Conservation (phyloP, 2,113 vertebrate species). For the Paraplagusia blochii region DNA sequence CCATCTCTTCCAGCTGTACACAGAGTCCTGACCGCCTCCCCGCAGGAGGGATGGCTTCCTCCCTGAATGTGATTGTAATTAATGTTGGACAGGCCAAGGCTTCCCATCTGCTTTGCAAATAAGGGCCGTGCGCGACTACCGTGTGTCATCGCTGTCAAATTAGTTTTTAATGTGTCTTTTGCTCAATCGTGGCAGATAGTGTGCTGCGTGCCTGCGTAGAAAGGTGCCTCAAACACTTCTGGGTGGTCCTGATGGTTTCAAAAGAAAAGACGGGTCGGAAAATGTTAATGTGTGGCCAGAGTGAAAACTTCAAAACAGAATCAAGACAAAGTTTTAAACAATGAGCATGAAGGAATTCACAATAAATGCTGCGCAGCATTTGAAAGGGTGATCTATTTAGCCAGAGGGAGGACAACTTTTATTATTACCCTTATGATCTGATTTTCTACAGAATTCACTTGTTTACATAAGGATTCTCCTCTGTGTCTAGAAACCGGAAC, state of each 20-base stretch:
- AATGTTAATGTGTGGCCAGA: constrained; percentile 61
- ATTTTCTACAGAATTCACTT: constrained; percentile 25
- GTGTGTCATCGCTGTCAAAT: constrained; percentile 67
- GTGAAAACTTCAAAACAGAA: constrained; percentile 58
- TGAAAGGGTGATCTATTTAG: constrained; percentile 4
- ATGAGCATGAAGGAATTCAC: constrained; percentile 41
- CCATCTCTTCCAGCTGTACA: constrained; percentile 71
- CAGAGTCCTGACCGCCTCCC: constrained; percentile 58
- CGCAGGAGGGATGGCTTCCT: constrained; percentile 70
- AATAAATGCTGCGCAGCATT: constrained; percentile 22
- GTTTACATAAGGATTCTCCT: constrained; percentile 14
- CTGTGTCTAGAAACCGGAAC: constrained; percentile 8
- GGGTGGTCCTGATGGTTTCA: constrained; percentile 63
- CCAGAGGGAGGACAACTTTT: background rate
- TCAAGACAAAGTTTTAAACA: constrained; percentile 57
- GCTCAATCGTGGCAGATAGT: constrained; percentile 34
- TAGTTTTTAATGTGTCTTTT: constrained; percentile 64
- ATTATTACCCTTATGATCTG: constrained; percentile 1
- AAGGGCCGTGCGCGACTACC: constrained; percentile 64
- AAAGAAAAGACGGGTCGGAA: constrained; percentile 39
- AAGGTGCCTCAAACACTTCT: constrained; percentile 41
- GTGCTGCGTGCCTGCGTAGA: constrained; percentile 8
- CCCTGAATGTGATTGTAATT: constrained; percentile 76
- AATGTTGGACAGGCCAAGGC: constrained; percentile 71
- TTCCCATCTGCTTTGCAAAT: constrained; percentile 76